These are phyloP conservation scores for Oryzias javanicus DNA, from an alignment of 2,113 vertebrate genomes.

Conservation along the genomic window DNA sequence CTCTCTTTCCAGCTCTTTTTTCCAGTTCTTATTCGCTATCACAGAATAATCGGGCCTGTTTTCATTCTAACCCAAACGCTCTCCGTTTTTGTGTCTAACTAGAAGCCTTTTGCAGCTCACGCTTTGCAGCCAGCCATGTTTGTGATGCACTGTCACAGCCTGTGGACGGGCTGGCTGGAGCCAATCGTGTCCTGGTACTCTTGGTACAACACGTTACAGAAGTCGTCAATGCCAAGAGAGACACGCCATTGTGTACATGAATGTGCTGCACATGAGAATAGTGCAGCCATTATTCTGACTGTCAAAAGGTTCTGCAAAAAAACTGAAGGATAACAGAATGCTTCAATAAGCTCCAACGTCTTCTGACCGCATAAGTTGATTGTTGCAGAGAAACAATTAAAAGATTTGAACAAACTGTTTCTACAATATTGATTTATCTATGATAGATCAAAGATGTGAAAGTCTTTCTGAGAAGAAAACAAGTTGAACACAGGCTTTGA, in stretches of 20 bases:
- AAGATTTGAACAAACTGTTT: no score
- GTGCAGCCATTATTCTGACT: constrained; percentile 6
- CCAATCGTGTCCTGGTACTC: constrained; percentile 66
- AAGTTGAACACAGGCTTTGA: no score
- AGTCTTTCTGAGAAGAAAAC: no score
- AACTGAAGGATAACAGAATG: not conserved
- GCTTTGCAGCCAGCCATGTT: not conserved
- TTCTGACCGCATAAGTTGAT: no score
- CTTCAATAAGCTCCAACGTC: no score
- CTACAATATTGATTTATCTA: no score
- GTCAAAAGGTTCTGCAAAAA: not conserved
- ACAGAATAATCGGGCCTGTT: not conserved
- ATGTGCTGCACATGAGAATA: not conserved
- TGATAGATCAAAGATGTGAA: no score
- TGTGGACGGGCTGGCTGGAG: not conserved
- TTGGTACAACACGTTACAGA: constrained; percentile 43
- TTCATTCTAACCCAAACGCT: not conserved
- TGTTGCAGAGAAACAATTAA: no score
- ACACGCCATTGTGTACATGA: constrained; percentile 48
- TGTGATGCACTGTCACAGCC: not conserved
- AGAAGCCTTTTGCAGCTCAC: not conserved
- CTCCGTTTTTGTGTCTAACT: not conserved
- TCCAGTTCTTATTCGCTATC: no score
- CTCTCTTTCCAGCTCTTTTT: constrained; percentile 12
- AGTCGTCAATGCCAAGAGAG: constrained; percentile 48